Base-by-base conservation (phyloP, 2,888 invertebrate species). In the Pheosia gnoma region DNA sequence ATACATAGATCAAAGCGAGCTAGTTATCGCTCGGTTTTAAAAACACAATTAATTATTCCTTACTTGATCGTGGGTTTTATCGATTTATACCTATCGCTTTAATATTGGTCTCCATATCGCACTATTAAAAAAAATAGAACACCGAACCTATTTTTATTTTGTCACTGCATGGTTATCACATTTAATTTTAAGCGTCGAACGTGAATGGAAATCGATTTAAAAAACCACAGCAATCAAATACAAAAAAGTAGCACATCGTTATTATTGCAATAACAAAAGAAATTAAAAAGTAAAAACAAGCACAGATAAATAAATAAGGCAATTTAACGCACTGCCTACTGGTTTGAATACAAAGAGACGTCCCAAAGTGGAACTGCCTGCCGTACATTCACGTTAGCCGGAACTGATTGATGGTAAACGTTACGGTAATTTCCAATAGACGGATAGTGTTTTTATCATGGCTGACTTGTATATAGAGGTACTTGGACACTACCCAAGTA, bases 321-420 rank as follows among this genome's bases (percentile, higher is more conserved):
- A 66, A 67, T 69, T 67, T 65, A 56, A 67, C 66, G 68, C 64
- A 55, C 70, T 57, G 57, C 25, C 61, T 65, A 52, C 51, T 63
- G 55, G 51, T 25, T 39, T 57, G 39, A 61, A 25, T 4, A 62
- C 65, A 65, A 38, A 65, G 72, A 60, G 52, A 64, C 4, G 37
- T 57, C 53, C 57, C 61, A 65, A 69, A 72, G 39, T 67, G 36
- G 59, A 61, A 63, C 63, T 39, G 10, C 52, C 7, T 47, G 25
- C 25, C 25, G 25, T 25, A 25, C 45, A 36, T 25, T 25, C 51
- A 51, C 13, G 25, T 59, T 60, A 71, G 65, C 73, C 80, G 82
- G 80, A 82, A 83, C 83, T 77, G 76, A 82, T 79, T 74, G 77
- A 54, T 60, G 66, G 72, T 72, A 74, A 70, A 72, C 60, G 68